Evolutionary conservation across 2,888 invertebrate genomes (phyloP).

Genomic region (Tipula vernalis): DNA sequence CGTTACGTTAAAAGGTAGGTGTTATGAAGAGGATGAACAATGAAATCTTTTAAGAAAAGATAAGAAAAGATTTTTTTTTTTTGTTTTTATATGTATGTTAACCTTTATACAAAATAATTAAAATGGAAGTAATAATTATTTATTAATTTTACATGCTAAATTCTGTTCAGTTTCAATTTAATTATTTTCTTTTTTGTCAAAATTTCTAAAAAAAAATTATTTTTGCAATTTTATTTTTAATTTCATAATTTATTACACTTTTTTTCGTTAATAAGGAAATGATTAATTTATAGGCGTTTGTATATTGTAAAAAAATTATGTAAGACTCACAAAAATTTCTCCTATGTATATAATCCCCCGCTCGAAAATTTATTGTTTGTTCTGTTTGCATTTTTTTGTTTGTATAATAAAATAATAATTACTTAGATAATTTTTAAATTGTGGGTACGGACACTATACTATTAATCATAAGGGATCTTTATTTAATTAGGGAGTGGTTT

Average conservation of each 20-base stretch:
- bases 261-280: not conserved
- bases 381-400: not conserved
- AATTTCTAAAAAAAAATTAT: not conserved
- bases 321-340: not conserved
- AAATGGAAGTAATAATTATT: not conserved
- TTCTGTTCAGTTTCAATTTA: not conserved
- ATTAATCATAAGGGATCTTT: not conserved
- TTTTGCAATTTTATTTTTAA: not conserved
- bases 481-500: not conserved
- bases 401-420: not conserved
- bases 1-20: not conserved
- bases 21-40: not conserved
- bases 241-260: not conserved
- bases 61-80: not conserved
- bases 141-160: not conserved
- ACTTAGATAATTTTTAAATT: not conserved
- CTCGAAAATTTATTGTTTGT: not conserved
- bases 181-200: not conserved
- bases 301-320: not conserved
- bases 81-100: not conserved
- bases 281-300: not conserved
- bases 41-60: not conserved
- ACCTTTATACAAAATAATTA: not conserved
- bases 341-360: not conserved
- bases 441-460: not conserved